Evolutionary conservation across 2,113 vertebrate species (phyloP).

Genomic region (Brachionichthys hirsutus): DNA sequence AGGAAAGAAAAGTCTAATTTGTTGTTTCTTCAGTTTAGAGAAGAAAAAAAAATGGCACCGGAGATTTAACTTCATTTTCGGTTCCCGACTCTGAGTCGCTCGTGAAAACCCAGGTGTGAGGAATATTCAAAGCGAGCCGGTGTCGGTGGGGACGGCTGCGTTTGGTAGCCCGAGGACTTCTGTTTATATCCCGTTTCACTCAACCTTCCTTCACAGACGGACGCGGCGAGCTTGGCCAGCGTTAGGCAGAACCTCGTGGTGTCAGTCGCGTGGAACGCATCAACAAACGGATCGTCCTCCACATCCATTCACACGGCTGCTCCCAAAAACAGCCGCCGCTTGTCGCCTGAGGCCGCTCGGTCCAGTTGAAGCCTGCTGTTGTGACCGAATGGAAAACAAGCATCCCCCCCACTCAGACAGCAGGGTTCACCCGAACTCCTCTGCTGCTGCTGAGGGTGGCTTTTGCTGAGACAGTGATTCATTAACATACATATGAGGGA

Average conservation of each 20-base stretch:
- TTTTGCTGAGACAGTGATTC: conserved; percentile 60
- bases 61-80: too few species aligned
- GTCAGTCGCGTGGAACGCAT: not conserved
- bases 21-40: too few species aligned
- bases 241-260: conserved; percentile 21
- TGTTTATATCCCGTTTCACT: not conserved
- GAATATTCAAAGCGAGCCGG: conserved; percentile 1
- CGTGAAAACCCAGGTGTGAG: not conserved
- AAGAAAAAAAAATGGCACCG: too few species aligned
- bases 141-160: not conserved
- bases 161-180: not conserved
- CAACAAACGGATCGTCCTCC: too few species aligned
- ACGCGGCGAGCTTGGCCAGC: conserved; percentile 15
- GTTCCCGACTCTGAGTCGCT: too few species aligned
- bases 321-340: too few species aligned
- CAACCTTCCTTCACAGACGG: not conserved
- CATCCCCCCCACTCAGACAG: too few species aligned
- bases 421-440: not conserved
- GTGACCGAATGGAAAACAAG: too few species aligned
- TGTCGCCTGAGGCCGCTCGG: too few species aligned
- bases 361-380: too few species aligned
- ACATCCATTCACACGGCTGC: too few species aligned
- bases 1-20: too few species aligned
- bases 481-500: conserved; percentile 70
- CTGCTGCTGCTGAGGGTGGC: conserved; percentile 6